Percentiles rank a stretch among this genome's conserved stretches.
phyloP scores from a whole-genome alignment of 2,113 vertebrate genomes.

The Sardina pilchardus region DNA sequence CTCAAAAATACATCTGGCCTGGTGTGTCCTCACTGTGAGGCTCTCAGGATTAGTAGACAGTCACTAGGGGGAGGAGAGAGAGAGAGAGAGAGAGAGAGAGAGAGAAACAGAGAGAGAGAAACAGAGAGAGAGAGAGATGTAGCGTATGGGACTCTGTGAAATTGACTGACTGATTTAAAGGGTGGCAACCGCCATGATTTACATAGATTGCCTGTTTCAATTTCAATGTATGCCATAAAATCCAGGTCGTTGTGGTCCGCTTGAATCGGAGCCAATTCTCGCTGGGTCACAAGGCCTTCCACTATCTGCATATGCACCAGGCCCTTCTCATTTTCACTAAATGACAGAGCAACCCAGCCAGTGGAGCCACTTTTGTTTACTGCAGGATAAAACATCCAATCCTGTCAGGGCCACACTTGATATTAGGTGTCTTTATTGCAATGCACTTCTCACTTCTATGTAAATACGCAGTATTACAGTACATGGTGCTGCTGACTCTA shows the following conservation, averaged over 20 bases:
- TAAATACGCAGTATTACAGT: not conserved
- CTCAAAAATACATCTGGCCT: not conserved
- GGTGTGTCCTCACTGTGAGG: not conserved
- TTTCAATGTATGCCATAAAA: constrained; percentile 35
- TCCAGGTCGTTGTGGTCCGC: not conserved
- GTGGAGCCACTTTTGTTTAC: not conserved
- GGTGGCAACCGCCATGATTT: constrained; percentile 32
- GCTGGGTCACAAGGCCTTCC: not conserved
- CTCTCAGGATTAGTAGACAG: not conserved
- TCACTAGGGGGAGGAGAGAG: not conserved
- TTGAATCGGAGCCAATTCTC: not conserved
- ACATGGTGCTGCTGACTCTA: not conserved
- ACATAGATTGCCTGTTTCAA: constrained; percentile 30
- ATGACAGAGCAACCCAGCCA: not conserved
- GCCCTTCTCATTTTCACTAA: not conserved
- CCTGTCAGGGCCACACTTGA: not conserved
- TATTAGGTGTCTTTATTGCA: not conserved
- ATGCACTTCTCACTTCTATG: not conserved
- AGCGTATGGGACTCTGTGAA: constrained; percentile 16
- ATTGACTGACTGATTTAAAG: constrained; percentile 31
- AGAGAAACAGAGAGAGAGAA: not conserved
- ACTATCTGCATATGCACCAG: constrained; percentile 4
- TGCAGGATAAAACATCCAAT: constrained; percentile 12
- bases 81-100: not conserved
- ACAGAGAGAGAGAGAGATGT: not conserved